These are phyloP conservation scores for Vannuccia rotundouncinata DNA, from an alignment of 2,888 invertebrate genomes.

Conservation along the genomic window DNA sequence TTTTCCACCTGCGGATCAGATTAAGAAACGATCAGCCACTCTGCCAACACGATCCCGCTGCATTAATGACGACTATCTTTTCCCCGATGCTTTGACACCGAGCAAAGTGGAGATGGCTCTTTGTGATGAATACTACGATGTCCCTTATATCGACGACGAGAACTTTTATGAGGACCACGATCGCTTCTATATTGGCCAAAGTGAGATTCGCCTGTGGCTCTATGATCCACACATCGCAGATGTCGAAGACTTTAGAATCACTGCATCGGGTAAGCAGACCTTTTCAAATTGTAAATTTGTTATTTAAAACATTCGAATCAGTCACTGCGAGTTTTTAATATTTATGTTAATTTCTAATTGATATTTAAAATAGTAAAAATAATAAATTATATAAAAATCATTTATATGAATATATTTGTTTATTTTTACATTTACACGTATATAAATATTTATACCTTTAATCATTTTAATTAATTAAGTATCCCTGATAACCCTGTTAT, in stretches of 20 bases:
- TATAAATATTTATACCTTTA: no score
- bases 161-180: neutral
- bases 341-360: no score
- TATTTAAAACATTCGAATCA: no score
- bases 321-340: no score
- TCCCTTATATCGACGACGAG: conserved; percentile 23
- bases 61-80: conserved; percentile 23
- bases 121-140: neutral
- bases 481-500: no score
- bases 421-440: no score
- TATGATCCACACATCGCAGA: neutral
- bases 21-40: neutral
- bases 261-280: neutral
- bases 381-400: no score
- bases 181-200: neutral
- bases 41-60: neutral
- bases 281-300: no score
- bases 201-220: conserved; percentile 15
- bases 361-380: no score
- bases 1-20: neutral
- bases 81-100: conserved; percentile 7
- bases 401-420: no score
- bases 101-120: conserved; percentile 17
- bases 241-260: neutral
- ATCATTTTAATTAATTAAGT: no score